Conservation (phyloP, 2,113 vertebrate species). For the Gavia stellata region DNA sequence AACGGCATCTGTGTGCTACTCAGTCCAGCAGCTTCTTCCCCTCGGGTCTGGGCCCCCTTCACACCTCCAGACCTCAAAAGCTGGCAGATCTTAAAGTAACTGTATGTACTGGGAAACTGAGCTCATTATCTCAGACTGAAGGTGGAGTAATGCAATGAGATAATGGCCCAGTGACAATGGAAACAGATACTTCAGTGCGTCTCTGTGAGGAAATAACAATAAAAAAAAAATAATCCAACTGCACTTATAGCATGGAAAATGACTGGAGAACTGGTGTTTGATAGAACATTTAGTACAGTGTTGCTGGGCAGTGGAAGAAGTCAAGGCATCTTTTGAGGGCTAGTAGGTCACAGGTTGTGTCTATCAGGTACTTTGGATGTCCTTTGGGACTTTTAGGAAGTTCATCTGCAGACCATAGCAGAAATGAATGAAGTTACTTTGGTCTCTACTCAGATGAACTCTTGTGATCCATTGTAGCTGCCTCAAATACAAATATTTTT, state of each 20-base stretch:
- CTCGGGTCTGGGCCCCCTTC: neutral
- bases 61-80: neutral
- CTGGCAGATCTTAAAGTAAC: neutral
- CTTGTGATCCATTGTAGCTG: neutral
- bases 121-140: neutral
- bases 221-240: neutral
- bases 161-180: neutral
- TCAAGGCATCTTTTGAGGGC: neutral
- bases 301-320: neutral
- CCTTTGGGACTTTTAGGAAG: neutral
- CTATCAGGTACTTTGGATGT: neutral
- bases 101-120: neutral
- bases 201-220: neutral
- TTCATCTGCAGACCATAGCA: neutral
- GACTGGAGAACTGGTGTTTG: neutral
- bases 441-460: neutral
- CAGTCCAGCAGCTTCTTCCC: neutral
- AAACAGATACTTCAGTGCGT: neutral
- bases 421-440: neutral
- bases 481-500: neutral
- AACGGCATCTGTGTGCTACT: neutral
- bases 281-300: neutral
- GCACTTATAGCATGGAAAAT: neutral
- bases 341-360: neutral
- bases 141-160: constrained; percentile 3